Percentiles rank a stretch among this genome's conserved stretches.
Evolutionary conservation across 1,140 invertebrate genomes (phyloP).

Genomic region (Solenopsis invicta): DNA sequence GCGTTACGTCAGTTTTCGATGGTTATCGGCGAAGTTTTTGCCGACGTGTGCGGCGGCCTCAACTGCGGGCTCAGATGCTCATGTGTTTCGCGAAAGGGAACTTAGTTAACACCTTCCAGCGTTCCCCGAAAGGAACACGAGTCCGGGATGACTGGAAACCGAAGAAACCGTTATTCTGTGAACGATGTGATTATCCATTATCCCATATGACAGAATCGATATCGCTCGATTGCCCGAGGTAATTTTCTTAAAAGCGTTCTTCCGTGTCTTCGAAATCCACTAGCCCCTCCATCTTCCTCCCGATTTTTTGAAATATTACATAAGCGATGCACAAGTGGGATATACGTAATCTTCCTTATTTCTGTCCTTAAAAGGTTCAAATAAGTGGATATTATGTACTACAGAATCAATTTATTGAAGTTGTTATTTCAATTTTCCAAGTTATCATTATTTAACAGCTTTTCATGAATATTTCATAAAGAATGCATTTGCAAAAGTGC

Average conservation of each 20-base stretch:
- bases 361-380: neutral
- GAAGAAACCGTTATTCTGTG: slow-evolving; percentile 10
- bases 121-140: slow-evolving; percentile 23
- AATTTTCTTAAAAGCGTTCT: neutral
- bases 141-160: neutral
- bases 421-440: neutral
- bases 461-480: neutral
- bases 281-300: too few species aligned
- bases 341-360: neutral
- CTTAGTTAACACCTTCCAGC: slow-evolving; percentile 23
- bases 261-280: neutral
- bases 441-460: neutral
- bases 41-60: slow-evolving; percentile 22
- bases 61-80: slow-evolving; percentile 16
- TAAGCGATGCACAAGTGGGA: neutral
- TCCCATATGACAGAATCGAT: slow-evolving; percentile 21
- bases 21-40: slow-evolving; percentile 33
- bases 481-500: neutral
- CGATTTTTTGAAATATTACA: slow-evolving; percentile 10
- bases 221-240: neutral
- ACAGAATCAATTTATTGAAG: neutral
- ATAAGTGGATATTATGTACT: neutral
- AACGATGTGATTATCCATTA: slow-evolving; percentile 36
- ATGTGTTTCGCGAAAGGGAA: neutral
- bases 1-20: slow-evolving; percentile 44